A percentile compares a stretch with the other conserved stretches of the same genome.
Evolutionary conservation across 1,140 invertebrate genomes (phyloP).

Genomic region (Panagrolaimus sp.): DNA sequence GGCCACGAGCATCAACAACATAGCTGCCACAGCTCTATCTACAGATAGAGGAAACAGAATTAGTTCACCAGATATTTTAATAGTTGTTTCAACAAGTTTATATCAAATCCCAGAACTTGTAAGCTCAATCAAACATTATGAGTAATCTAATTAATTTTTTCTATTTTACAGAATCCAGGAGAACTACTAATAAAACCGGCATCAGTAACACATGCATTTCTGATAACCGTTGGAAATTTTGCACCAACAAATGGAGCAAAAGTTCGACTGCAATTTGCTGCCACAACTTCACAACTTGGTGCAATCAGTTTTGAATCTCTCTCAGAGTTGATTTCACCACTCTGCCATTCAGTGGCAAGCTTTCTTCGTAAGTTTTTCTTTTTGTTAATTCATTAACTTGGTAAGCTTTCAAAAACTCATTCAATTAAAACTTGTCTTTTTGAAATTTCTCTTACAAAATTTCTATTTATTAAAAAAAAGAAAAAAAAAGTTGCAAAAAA

Average conservation of each 20-base stretch:
- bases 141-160: not conserved
- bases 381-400: too few relatives aligned
- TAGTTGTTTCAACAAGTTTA: conserved; percentile 23
- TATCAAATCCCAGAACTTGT: conserved; percentile 20
- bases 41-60: conserved; percentile 24
- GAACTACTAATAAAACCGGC: conserved; percentile 23
- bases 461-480: too few relatives aligned
- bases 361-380: conserved; percentile 26
- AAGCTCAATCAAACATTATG: not conserved
- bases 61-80: conserved; percentile 21
- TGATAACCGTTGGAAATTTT: conserved; percentile 22
- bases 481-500: not conserved
- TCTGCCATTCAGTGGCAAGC: conserved; percentile 32
- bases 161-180: conserved; percentile 6
- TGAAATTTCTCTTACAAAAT: too few relatives aligned
- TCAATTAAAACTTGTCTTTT: too few relatives aligned
- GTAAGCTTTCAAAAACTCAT: too few relatives aligned
- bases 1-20: conserved; percentile 19
- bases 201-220: conserved; percentile 31
- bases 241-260: conserved; percentile 9
- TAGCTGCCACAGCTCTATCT: conserved; percentile 15
- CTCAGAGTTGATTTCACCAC: conserved; percentile 20
- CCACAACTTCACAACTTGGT: conserved; percentile 28
- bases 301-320: conserved; percentile 28
- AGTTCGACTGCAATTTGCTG: conserved; percentile 24